Base-by-base conservation (phyloP, 2,888 invertebrate species). In the Apotomis turbidana region DNA sequence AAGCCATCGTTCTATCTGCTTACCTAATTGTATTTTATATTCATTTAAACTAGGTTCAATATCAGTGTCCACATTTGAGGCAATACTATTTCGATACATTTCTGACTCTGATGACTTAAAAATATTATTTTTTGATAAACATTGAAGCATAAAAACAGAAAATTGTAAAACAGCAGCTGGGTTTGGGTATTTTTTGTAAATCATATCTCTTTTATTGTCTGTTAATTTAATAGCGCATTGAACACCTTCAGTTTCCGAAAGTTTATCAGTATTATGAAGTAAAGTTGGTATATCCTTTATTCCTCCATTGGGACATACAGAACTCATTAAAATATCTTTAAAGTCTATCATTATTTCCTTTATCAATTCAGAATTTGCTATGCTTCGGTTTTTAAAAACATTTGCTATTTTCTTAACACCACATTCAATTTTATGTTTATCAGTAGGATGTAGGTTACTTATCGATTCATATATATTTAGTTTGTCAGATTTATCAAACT, bases 1-100 rank as follows among this genome's bases (percentile, higher is more conserved):
- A 27, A 90, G 73, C 91, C 91, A 91, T 71, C 84, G 82, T 4
- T 86, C 83, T 59, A 91, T 89, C 70, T 85, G 77, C 52, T 83
- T 71, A 36, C 78, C 78, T 10, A 91, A 72, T 73, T 84, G 76
- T 13, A 77, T 78, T 5, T 77, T 80, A 62, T 85, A 87, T 12
- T 15, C 5, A 58, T 83, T 79, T 51, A 79, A 58, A 76, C 82
- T 81, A 0, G 66, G 68, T 41, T 81, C 77, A 5, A 79, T 74
- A 66, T 85, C 83, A 38, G 49, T 70, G 13, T 82, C 77, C 13
- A 74, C 71, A 49, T 78, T 76, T 8, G 38, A 70, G 46, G 63
- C 68, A 3, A 76, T 78, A 54, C 77, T 76, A 5, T 71, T 68
- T 49, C 79, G 74, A 13, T 71, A 72, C 59, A 44, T 73, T 38